A percentile compares a stretch with the other conserved stretches of the same genome.
These are phyloP conservation scores for Psittacula cyanocephala DNA, from an alignment of 2,113 vertebrate species.

Conservation along the genomic window DNA sequence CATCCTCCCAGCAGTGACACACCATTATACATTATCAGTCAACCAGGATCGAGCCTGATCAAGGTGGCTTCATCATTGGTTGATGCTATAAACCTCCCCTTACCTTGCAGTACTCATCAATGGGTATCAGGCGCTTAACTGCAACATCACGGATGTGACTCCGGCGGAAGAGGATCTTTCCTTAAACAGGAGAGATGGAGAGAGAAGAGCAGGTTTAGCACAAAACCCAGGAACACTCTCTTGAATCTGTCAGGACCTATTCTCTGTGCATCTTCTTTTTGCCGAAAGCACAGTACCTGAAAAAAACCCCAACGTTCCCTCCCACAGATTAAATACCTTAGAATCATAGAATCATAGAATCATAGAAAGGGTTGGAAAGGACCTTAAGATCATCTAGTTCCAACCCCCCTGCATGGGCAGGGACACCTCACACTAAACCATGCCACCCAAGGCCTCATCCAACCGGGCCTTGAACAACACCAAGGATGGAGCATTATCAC, in stretches of 20 bases:
- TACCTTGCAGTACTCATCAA: slow-evolving; percentile 98
- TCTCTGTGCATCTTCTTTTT: too few species aligned
- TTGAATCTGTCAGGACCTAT: neutral
- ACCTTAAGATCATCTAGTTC: too few species aligned
- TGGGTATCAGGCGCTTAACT: slow-evolving; percentile 93
- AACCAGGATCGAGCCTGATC: neutral
- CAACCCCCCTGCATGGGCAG: too few species aligned
- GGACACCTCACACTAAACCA: too few species aligned
- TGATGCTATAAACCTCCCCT: slow-evolving; percentile 26
- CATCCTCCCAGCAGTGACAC: neutral
- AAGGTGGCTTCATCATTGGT: neutral
- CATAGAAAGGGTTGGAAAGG: too few species aligned
- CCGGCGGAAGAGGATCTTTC: slow-evolving; percentile 97
- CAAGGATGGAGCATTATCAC: too few species aligned
- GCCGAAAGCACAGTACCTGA: neutral
- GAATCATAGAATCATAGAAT: too few species aligned
- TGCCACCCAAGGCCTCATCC: too few species aligned
- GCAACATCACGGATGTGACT: slow-evolving; percentile 97
- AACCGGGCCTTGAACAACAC: too few species aligned
- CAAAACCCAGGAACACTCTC: neutral
- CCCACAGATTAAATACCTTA: neutral
- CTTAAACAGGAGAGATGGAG: slow-evolving; percentile 65
- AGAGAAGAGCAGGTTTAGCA: neutral
- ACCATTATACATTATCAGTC: fast-evolving
- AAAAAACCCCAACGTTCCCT: neutral